phyloP scores from a whole-genome alignment of 2,113 vertebrate species.

The Pristiophorus japonicus region DNA sequence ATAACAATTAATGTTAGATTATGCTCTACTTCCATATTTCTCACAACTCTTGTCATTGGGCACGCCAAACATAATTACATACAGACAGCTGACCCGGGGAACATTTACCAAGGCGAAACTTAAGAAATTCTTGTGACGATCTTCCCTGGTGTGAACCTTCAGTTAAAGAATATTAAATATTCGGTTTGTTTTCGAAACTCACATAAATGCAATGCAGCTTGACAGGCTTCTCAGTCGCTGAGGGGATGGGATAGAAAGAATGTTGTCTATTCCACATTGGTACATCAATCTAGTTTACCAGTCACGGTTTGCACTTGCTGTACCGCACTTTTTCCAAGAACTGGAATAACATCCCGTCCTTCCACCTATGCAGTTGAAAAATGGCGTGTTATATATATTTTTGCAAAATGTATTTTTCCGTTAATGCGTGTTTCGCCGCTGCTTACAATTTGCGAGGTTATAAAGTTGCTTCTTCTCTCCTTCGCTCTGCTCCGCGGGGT shows the following conservation, averaged over 20 bases:
- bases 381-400: neutral
- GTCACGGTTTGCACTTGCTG: neutral
- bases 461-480: neutral
- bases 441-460: neutral
- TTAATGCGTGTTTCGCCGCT: neutral
- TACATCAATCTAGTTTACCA: neutral
- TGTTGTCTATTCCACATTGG: neutral
- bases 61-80: neutral
- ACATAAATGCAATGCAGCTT: neutral
- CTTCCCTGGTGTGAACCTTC: neutral
- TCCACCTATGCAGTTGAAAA: neutral
- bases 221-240: neutral
- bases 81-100: neutral
- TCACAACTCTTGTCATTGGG: neutral
- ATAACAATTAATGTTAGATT: neutral
- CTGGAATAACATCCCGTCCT: neutral
- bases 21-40: neutral
- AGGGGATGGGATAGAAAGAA: neutral
- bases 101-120: neutral
- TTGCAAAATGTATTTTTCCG: neutral
- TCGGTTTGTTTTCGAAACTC: neutral
- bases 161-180: neutral
- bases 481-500: too few relatives aligned
- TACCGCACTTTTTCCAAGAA: too few relatives aligned
- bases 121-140: neutral